These are phyloP conservation scores for Octodonta nipae DNA, from an alignment of 2,888 invertebrate species.

Conservation along the genomic window DNA sequence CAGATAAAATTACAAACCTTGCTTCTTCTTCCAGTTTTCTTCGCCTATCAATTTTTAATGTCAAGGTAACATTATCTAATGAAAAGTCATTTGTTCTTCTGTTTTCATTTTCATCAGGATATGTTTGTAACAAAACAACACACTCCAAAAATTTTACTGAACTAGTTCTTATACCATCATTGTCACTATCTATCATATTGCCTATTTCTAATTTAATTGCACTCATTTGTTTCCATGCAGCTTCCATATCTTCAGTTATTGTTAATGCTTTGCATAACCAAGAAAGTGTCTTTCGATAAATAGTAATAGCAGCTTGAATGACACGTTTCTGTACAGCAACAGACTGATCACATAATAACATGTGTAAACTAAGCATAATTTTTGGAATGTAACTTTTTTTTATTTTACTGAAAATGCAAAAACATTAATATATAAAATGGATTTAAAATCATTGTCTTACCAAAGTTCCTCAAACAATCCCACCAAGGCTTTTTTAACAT, in stretches of 20 bases:
- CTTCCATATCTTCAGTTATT: conserved; percentile 63
- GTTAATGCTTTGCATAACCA: conserved; percentile 63
- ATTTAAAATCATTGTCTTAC: conserved; percentile 39
- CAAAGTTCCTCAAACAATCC: conserved; percentile 90
- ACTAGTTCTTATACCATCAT: conserved; percentile 91
- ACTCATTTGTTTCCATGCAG: conserved; percentile 75
- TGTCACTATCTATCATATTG: conserved; percentile 87
- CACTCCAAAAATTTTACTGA: conserved; percentile 92
- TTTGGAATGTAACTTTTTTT: conserved; percentile 71
- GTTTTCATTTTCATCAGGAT: conserved; percentile 52
- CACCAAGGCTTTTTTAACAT: conserved; percentile 76
- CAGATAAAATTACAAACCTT: no score
- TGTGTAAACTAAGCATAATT: conserved; percentile 62
- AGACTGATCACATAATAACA: conserved; percentile 65
- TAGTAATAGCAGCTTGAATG: conserved; percentile 73
- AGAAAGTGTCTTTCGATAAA: conserved; percentile 65
- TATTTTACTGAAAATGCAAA: conserved; percentile 67
- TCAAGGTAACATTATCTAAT: conserved; percentile 69
- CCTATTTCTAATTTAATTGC: conserved; percentile 74
- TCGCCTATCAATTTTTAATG: conserved; percentile 66
- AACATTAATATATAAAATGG: conserved; percentile 5
- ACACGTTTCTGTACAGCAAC: conserved; percentile 80
- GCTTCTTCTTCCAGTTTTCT: conserved; percentile 84
- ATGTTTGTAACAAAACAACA: conserved; percentile 69
- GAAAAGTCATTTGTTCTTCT: conserved; percentile 62